phyloP scores from a whole-genome alignment of 2,888 invertebrate species.

The Heliconius ethilla region DNA sequence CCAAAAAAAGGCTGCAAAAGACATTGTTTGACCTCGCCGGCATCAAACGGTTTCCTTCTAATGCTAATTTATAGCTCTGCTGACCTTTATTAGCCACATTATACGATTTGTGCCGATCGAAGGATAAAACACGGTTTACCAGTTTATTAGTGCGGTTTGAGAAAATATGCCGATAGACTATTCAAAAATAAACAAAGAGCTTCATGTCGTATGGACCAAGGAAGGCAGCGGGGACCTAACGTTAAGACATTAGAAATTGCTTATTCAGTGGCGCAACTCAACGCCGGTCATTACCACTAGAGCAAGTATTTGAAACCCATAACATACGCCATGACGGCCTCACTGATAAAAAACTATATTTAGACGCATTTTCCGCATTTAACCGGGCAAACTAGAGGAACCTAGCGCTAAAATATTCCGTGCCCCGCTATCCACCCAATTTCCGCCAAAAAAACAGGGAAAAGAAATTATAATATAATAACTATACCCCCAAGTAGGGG shows the following conservation, averaged over 20 bases:
- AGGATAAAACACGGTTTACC: slow-evolving; percentile 3
- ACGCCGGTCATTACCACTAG: background rate
- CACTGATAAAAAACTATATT: no score
- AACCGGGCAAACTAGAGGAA: no score
- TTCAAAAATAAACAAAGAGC: background rate
- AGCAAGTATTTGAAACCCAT: background rate
- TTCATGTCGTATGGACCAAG: background rate
- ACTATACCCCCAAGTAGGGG: no score
- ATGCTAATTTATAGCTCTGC: slow-evolving; percentile 16
- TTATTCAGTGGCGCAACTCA: no score
- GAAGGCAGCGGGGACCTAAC: background rate
- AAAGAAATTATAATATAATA: no score
- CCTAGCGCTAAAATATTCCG: no score
- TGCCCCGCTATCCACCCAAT: no score
- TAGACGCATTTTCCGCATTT: no score
- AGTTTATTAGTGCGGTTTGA: slow-evolving; percentile 9
- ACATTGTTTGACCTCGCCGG: slow-evolving; percentile 35
- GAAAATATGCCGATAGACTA: background rate
- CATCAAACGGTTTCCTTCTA: slow-evolving; percentile 29
- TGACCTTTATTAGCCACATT: slow-evolving; percentile 21
- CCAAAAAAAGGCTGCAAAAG: slow-evolving; percentile 30
- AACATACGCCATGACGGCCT: no score
- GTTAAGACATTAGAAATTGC: background rate
- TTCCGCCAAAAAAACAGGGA: no score
- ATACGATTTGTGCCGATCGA: slow-evolving; percentile 22